A percentile compares a stretch with the other conserved stretches of the same genome.
Evolutionary conservation across 37 sponge, comb jelly and placozoan genomes (phyloP).

Genomic region (Lycopodina hypogea): DNA sequence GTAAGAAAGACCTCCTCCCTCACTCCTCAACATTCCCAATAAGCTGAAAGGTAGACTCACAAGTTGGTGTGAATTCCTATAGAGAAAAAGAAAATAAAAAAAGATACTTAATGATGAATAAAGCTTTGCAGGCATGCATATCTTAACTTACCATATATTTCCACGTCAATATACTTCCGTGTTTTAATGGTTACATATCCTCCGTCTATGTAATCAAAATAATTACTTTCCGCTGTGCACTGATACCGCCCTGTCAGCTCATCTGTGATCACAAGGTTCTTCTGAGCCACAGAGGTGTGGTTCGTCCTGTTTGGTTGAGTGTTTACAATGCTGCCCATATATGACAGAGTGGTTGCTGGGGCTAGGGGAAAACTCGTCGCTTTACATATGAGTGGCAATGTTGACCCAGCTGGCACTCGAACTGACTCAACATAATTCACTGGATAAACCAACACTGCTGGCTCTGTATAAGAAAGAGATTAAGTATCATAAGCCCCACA

Average conservation of each 20-base stretch:
- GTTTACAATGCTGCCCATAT: too few relatives aligned
- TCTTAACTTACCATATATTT: neutral
- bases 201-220: neutral
- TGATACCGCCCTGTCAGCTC: neutral
- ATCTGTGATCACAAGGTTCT: neutral
- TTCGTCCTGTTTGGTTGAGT: too few relatives aligned
- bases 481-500: too few relatives aligned
- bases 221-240: neutral
- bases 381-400: neutral
- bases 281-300: neutral
- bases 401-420: neutral
- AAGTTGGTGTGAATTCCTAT: too few relatives aligned
- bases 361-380: conserved; percentile 2
- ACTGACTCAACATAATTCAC: neutral
- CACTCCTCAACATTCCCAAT: too few relatives aligned
- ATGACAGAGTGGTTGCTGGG: neutral
- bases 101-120: too few relatives aligned
- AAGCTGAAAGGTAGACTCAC: too few relatives aligned
- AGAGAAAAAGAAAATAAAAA: too few relatives aligned
- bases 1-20: too few relatives aligned
- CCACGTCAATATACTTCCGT: neutral
- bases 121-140: too few relatives aligned
- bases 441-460: neutral
- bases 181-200: neutral
- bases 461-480: neutral